Base-by-base conservation (phyloP, 2,113 vertebrate species). In the Rana temporaria region DNA sequence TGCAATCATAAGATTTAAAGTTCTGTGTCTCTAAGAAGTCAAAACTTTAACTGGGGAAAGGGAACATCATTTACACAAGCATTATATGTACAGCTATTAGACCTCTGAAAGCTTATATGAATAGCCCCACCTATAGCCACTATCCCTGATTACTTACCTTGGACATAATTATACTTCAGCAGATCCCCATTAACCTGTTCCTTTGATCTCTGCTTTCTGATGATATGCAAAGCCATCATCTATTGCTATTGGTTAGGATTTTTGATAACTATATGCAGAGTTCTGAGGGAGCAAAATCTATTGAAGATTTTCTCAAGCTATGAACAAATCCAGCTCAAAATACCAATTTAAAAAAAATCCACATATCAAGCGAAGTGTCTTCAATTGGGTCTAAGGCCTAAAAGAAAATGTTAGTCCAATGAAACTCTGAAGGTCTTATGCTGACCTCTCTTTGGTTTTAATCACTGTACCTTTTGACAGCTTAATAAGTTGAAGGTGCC, bases 381-480 rank as follows among this genome's bases (percentile, higher is more conserved):
- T 94, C 94, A 96, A 94, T 95, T 96, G 90, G 88, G 90, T 92
- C 89, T 92, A 91, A 94, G 92, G 89, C 92, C 93, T 92, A 90
- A 93, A 95, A 95, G 93, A 95, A 98, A 97, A 96, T 95, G 95
- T 90, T 91, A 96, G 92, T 90, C 88, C 91, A 94, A 91, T 88
- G 92, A 95, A 95, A 95, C 93, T 93, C 91, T 91, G 92, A 97
- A 96, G 94, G 96, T 97, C 96, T 95, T 85, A 78, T 60, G 89
- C 89, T 97, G 96, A 98, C 96, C 97, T 97, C 97, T 97, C 94
- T 95, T 97, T 96, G 94, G 95, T 98, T 98, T 98, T 98, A 99
- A 98, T 98, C 97, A 98, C 95, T 95, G 94, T 94, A 96, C 95
- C 94, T 96, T 95, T 94, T 88, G 92, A 98, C 96, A 98, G 94